Evolutionary conservation across 2,797 vertebrate species (phyloP), one percentile per base, ranked within the genome.

Genomic region (Tiaroga cobitis): DNA sequence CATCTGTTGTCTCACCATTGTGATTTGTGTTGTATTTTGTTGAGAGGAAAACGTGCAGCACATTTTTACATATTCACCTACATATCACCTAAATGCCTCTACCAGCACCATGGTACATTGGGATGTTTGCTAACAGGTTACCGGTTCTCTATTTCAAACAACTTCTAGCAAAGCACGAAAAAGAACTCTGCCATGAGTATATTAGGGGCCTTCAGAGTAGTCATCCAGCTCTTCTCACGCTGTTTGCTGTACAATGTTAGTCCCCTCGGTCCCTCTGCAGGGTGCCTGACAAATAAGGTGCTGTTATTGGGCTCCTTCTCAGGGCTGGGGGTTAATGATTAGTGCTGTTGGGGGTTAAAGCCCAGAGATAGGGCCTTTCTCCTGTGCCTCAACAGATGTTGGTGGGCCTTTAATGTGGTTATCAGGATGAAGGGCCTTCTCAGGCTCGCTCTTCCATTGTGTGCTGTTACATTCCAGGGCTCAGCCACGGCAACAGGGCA

Each of bases 351-450:
- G 95, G 97, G 96, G 96, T 97, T 97, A 97, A 97, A 96, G 96
- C 96, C 95, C 95, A 93, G 92, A 95, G 95, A 96, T 97, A 95
- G 96, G 82, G 92, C 94, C 96, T 97, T 97, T 97, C 96, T 97
- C 95, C 94, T 92, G 95, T 95, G 90, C 92, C 93, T 92, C 94
- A 98, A 97, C 97, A 99, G 97, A 99, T 99, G 97, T 98, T 98
- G 96, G 96, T 95, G 93, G 96, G 94, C 96, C 95, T 97, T 97
- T 98, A 98, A 98, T 97, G 97, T 96, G 96, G 96, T 97, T 98
- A 98, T 98, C 97, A 97, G 97, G 98, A 96, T 94, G 93, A 89
- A 95, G 95, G 96, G 96, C 95, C 96, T 96, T 97, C 97, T 94
- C 95, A 96, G 95, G 96, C 95, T 94, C 91, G 90, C 96, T 96